phyloP scores from a whole-genome alignment of 1,140 invertebrate genomes.

The Heliconius melpomene region DNA sequence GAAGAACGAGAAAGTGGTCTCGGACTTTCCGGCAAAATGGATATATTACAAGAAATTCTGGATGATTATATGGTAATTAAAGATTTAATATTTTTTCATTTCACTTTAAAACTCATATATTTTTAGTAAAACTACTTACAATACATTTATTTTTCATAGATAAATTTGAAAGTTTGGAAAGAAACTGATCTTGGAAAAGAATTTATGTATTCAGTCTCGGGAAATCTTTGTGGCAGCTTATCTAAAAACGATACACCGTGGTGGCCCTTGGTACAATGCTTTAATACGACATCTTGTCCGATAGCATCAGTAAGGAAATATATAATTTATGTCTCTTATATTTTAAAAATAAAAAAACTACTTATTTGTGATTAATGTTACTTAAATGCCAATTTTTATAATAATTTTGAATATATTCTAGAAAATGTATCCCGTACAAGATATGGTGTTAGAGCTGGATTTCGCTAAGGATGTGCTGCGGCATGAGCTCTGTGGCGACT shows the following conservation, averaged over 20 bases:
- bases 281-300: conserved; percentile 59
- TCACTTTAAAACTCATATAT: not conserved
- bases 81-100: too few relatives aligned
- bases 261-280: conserved; percentile 50
- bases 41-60: conserved; percentile 24
- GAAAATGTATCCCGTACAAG: conserved; percentile 37
- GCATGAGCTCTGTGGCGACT: conserved; percentile 53
- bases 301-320: conserved; percentile 47
- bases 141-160: conserved; percentile 41
- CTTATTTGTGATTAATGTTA: too few relatives aligned
- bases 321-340: not conserved
- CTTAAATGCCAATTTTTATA: too few relatives aligned
- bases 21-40: conserved; percentile 33
- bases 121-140: not conserved
- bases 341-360: not conserved
- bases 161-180: conserved; percentile 60
- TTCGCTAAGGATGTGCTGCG: conserved; percentile 44
- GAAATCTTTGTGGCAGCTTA: conserved; percentile 57
- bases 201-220: conserved; percentile 50
- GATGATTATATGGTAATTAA: conserved; percentile 35
- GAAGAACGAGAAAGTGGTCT: conserved; percentile 22
- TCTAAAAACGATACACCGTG: conserved; percentile 61
- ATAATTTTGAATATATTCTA: conserved; percentile 31
- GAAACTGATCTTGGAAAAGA: conserved; percentile 57
- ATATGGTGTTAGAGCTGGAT: conserved; percentile 45